Percentiles rank a stretch among this genome's conserved stretches.
phyloP scores from a whole-genome alignment of 2,888 invertebrate genomes.

The Drosophila maculinotata region DNA sequence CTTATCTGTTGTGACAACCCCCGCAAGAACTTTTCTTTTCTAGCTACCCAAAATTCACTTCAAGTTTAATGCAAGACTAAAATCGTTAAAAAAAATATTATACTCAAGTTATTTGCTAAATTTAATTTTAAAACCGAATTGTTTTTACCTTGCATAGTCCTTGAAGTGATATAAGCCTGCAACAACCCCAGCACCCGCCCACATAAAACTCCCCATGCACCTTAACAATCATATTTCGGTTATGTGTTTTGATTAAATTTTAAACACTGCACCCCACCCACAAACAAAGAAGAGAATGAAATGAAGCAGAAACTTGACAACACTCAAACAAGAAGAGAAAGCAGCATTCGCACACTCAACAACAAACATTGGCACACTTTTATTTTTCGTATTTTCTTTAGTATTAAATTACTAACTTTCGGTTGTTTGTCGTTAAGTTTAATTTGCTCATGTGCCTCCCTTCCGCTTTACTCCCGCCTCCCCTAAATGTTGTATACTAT shows the following conservation, averaged over 20 bases:
- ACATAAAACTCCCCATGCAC: conserved; percentile 19
- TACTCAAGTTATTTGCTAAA: neutral
- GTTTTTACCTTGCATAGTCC: conserved; percentile 22
- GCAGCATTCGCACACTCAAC: conserved; percentile 29
- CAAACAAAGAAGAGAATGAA: neutral
- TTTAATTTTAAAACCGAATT: conserved; percentile 6
- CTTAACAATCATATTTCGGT: conserved; percentile 42
- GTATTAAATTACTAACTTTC: conserved; percentile 66
- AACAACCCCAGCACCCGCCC: neutral
- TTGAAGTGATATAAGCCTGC: conserved; percentile 16
- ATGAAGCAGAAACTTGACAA: conserved; percentile 18
- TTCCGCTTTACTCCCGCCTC: conserved; percentile 2
- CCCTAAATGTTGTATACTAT: conserved; percentile 36
- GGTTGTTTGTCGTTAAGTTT: conserved; percentile 62
- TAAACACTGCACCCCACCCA: conserved; percentile 33
- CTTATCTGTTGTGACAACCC: conserved; percentile 10
- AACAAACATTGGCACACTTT: conserved; percentile 38
- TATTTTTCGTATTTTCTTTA: conserved; percentile 20
- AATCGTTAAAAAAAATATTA: neutral
- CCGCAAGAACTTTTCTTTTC: conserved; percentile 15
- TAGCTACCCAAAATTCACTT: neutral
- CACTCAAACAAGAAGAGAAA: conserved; percentile 13
- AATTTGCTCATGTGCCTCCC: conserved; percentile 47
- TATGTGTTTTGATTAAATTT: conserved; percentile 54
- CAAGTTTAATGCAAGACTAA: conserved; percentile 11